Evolutionary conservation across 2,797 vertebrate species (phyloP).

Genomic region (Eulemur albifrons): DNA sequence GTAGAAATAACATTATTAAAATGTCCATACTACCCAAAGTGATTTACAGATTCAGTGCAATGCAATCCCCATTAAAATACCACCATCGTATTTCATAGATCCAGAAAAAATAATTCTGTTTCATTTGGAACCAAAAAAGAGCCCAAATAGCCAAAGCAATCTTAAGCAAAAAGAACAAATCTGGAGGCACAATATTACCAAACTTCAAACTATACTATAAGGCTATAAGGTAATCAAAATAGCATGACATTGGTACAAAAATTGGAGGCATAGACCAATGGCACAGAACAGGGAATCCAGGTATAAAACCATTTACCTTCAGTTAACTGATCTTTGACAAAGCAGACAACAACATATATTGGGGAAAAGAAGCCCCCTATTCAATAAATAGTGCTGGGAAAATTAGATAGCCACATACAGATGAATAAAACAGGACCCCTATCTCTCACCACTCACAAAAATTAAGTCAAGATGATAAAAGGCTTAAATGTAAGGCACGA

Average conservation of each 20-base stretch:
- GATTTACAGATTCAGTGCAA: not conserved
- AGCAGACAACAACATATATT: not conserved
- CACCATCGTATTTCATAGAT: not conserved
- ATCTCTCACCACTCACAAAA: not conserved
- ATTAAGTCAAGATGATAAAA: not conserved
- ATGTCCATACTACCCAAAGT: not conserved
- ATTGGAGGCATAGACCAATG: not conserved
- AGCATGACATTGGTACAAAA: not conserved
- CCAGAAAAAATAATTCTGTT: not conserved
- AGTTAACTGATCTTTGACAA: not conserved
- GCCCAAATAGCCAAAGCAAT: not conserved
- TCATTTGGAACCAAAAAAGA: not conserved
- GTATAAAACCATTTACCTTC: not conserved
- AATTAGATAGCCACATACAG: not conserved
- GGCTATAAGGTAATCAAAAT: not conserved
- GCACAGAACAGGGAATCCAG: not conserved
- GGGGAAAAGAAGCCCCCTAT: not conserved
- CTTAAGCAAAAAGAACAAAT: not conserved
- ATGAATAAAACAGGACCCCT: not conserved
- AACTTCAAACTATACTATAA: not conserved
- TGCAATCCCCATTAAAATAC: not conserved
- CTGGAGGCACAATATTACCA: not conserved
- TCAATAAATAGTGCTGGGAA: not conserved
- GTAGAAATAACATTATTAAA: not conserved
- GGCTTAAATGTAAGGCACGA: not conserved